A percentile compares a stretch with the other conserved stretches of the same genome.
Conservation (phyloP, 2,888 invertebrate genomes). For the Lasioglossum marginatum region DNA sequence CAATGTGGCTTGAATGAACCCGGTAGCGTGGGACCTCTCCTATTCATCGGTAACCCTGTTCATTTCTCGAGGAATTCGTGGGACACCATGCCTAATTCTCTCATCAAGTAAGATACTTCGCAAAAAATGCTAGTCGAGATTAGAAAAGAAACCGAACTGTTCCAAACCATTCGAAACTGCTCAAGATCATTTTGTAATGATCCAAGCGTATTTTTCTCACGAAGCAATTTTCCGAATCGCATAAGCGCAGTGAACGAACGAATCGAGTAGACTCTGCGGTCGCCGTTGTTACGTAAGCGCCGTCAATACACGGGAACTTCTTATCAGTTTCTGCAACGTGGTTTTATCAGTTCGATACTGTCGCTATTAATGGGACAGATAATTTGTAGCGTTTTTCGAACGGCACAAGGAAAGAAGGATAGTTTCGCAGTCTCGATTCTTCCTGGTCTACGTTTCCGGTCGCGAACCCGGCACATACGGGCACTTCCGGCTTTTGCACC, state of each 20-base stretch:
- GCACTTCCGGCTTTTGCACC: conserved; percentile 64
- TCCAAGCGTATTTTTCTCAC: not conserved
- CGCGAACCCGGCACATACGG: conserved; percentile 46
- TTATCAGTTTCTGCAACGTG: conserved; percentile 18
- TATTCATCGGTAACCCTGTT: not conserved
- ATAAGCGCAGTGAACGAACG: not conserved
- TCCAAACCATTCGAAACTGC: not conserved
- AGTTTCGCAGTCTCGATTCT: conserved; percentile 19
- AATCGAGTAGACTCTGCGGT: not conserved
- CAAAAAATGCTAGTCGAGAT: not conserved
- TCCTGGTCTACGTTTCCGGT: conserved; percentile 60
- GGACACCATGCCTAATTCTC: not conserved
- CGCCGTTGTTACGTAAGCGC: not conserved
- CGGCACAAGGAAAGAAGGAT: not conserved
- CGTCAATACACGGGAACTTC: not conserved
- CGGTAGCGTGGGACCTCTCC: conserved; percentile 6
- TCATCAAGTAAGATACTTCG: too few species aligned
- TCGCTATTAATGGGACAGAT: not conserved
- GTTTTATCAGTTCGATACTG: conserved; percentile 8
- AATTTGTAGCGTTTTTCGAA: not conserved
- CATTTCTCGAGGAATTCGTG: not conserved
- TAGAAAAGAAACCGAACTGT: not conserved
- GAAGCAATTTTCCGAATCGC: not conserved
- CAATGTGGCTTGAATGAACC: conserved; percentile 40
- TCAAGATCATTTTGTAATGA: not conserved